phyloP scores from a whole-genome alignment of 92 coral and sea anemone genomes.

The Palythoa heliodiscus region DNA sequence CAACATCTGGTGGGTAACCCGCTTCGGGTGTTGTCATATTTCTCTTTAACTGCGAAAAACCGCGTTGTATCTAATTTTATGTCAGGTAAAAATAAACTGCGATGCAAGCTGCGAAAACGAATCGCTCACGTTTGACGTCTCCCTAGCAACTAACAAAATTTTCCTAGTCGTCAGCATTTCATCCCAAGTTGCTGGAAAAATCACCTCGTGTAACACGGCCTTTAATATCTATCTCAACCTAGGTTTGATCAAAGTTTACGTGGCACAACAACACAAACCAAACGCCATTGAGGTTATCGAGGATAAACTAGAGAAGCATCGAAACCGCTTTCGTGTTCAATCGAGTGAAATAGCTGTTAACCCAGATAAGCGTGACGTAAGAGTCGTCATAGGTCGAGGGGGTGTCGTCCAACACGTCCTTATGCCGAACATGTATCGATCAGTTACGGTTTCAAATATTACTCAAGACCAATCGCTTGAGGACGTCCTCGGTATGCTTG shows the following conservation, averaged over 20 bases:
- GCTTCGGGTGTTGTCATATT: too few relatives aligned
- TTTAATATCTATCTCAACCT: not conserved
- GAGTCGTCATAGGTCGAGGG: conserved; percentile 67
- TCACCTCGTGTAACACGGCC: too few relatives aligned
- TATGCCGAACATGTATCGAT: conserved; percentile 76
- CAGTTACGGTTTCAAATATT: conserved; percentile 52
- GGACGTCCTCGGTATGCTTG: conserved; percentile 27
- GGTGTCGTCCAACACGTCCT: conserved; percentile 71
- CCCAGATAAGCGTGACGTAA: conserved; percentile 28
- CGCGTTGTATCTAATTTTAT: too few relatives aligned
- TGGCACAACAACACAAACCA: conserved; percentile 32
- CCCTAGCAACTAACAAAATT: too few relatives aligned
- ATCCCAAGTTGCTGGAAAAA: too few relatives aligned
- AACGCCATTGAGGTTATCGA: conserved; percentile 51
- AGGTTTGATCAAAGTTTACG: conserved; percentile 58
- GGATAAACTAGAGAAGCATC: conserved; percentile 49
- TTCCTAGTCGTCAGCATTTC: too few relatives aligned
- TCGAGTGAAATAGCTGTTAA: conserved; percentile 51
- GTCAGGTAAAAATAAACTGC: too few relatives aligned
- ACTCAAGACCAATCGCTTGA: not conserved
- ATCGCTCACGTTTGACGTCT: too few relatives aligned
- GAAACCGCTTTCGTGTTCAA: conserved; percentile 50
- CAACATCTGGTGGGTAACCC: too few relatives aligned
- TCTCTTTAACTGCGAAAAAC: too few relatives aligned
- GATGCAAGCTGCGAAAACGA: too few relatives aligned